Conservation (phyloP, 2,888 invertebrate genomes). For the Meteorus cinctellus region DNA sequence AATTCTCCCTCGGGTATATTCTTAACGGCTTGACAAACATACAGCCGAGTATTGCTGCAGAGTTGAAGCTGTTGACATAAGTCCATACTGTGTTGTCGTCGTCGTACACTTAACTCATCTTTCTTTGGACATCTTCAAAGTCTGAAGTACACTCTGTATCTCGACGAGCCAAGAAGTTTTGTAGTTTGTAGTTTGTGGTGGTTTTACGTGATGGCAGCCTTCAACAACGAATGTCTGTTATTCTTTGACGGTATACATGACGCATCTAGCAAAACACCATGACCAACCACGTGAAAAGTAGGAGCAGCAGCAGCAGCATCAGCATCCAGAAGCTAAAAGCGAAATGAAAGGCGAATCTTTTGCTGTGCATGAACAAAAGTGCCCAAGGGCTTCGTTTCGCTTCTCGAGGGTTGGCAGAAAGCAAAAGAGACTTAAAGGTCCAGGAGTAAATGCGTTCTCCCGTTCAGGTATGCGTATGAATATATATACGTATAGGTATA, state of each 20-base stretch:
- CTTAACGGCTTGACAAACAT: slow-evolving; percentile 57
- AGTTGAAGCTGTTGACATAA: slow-evolving; percentile 52
- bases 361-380: slow-evolving; percentile 28
- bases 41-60: slow-evolving; percentile 47
- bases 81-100: slow-evolving; percentile 44
- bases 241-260: slow-evolving; percentile 19
- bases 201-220: slow-evolving; percentile 5
- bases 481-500: neutral
- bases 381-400: neutral
- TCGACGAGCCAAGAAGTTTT: neutral
- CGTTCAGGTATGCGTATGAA: neutral
- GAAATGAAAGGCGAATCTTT: slow-evolving; percentile 38
- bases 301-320: neutral
- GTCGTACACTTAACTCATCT: slow-evolving; percentile 23
- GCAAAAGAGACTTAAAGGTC: slow-evolving; percentile 8
- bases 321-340: slow-evolving; percentile 34
- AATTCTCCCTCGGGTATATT: slow-evolving; percentile 44
- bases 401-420: slow-evolving; percentile 1
- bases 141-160: neutral
- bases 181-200: neutral
- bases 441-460: slow-evolving; percentile 9
- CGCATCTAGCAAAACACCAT: neutral
- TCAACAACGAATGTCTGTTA: slow-evolving; percentile 29
- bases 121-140: slow-evolving; percentile 2
- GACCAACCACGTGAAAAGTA: neutral